Evolutionary conservation across 2,113 vertebrate species (phyloP).

Genomic region (Hymenochirus boettgeri): DNA sequence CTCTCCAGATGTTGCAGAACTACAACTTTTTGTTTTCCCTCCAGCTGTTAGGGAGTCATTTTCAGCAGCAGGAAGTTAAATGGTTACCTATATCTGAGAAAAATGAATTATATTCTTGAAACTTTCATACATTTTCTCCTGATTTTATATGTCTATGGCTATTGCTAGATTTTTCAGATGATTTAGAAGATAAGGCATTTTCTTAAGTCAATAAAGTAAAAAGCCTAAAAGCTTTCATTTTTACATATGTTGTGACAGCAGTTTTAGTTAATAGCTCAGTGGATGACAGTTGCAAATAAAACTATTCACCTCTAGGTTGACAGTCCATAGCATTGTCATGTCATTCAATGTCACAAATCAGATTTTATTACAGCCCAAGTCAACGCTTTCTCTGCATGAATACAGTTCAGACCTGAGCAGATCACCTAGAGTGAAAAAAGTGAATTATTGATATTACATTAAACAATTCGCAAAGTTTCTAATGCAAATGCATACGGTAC

Average conservation of each 20-base stretch:
- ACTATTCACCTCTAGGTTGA: constrained; percentile 23
- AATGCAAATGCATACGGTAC: background rate
- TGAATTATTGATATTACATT: background rate
- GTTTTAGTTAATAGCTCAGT: constrained; percentile 30
- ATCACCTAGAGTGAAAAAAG: background rate
- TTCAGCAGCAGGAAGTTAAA: too few species aligned
- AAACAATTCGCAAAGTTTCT: background rate
- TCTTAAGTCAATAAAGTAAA: constrained; percentile 1
- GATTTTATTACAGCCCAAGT: constrained; percentile 17
- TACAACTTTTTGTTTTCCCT: too few species aligned
- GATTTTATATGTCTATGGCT: too few species aligned
- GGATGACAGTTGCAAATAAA: constrained; percentile 24
- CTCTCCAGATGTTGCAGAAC: too few species aligned
- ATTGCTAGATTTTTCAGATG: background rate
- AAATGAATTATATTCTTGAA: too few species aligned
- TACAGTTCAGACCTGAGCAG: background rate
- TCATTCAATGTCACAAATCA: constrained; percentile 26
- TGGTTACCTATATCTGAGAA: too few species aligned
- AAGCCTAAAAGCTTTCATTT: background rate
- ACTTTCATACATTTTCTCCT: too few species aligned
- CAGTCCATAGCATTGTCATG: constrained; percentile 23
- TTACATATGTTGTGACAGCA: constrained; percentile 14
- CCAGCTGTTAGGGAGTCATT: too few species aligned
- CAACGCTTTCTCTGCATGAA: constrained; percentile 13
- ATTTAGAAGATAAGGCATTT: constrained; percentile 1